These are phyloP conservation scores for Dasysyrphus albostriatus DNA, from an alignment of 2,888 invertebrate genomes.

Conservation along the genomic window DNA sequence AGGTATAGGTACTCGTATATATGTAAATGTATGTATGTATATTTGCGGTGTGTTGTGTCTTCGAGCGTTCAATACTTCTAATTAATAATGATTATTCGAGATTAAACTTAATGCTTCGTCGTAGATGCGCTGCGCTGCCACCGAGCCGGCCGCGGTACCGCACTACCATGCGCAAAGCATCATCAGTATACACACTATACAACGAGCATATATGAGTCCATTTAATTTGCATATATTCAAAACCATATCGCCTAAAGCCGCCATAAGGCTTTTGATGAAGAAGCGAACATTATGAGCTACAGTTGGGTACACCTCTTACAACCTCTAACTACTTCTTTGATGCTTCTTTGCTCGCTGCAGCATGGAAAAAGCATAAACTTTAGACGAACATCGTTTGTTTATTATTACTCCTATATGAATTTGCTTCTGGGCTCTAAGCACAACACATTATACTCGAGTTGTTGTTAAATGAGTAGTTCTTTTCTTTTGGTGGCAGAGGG, in stretches of 20 bases:
- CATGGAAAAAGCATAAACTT: slow-evolving; percentile 32
- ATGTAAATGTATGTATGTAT: too few species aligned
- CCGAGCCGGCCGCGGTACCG: too few species aligned
- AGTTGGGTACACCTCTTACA: slow-evolving; percentile 33
- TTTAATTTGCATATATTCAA: slow-evolving; percentile 67
- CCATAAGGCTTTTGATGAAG: slow-evolving; percentile 52
- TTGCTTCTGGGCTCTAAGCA: slow-evolving; percentile 54
- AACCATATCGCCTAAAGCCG: slow-evolving; percentile 47
- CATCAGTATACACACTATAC: neutral
- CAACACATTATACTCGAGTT: slow-evolving; percentile 41
- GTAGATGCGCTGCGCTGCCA: neutral
- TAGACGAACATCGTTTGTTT: slow-evolving; percentile 59
- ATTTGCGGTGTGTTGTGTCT: slow-evolving; percentile 45
- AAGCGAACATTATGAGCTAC: slow-evolving; percentile 66
- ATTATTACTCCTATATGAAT: slow-evolving; percentile 23
- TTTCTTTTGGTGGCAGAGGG: neutral
- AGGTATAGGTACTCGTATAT: neutral
- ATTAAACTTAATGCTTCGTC: slow-evolving; percentile 63
- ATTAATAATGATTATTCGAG: slow-evolving; percentile 74
- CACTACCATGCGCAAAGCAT: neutral
- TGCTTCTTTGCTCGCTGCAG: slow-evolving; percentile 10
- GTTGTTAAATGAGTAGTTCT: slow-evolving; percentile 29
- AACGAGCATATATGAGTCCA: slow-evolving; percentile 51
- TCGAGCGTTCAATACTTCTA: slow-evolving; percentile 60
- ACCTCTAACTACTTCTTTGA: slow-evolving; percentile 16